phyloP scores from a whole-genome alignment of 2,113 vertebrate species.

The Orycteropus afer region DNA sequence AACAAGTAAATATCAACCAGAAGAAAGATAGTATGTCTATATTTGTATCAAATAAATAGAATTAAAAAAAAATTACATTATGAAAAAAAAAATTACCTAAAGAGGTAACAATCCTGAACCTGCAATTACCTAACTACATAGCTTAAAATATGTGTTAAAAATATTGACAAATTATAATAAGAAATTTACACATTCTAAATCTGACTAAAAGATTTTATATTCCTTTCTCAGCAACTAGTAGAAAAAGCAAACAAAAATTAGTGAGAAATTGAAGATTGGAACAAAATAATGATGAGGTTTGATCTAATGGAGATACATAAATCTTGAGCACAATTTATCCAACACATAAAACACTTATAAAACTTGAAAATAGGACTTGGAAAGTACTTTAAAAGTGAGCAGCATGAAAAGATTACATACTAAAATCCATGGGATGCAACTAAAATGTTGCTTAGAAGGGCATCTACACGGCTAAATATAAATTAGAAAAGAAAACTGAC shows the following conservation, averaged over 20 bases:
- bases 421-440: background rate
- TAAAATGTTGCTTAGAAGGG: background rate
- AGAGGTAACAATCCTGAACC: background rate
- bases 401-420: background rate
- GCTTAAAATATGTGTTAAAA: constrained; percentile 1
- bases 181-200: constrained; percentile 10
- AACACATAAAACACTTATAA: constrained; percentile 5
- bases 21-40: background rate
- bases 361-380: background rate
- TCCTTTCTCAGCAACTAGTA: background rate
- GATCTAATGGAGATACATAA: background rate
- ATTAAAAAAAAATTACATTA: constrained; percentile 36
- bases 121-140: background rate
- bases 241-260: background rate
- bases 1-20: background rate
- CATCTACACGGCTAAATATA: background rate
- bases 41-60: background rate
- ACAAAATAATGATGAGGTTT: background rate
- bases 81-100: background rate
- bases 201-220: background rate
- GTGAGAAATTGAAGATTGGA: background rate
- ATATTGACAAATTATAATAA: constrained; percentile 17
- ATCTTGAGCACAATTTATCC: background rate
- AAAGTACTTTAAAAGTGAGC: constrained; percentile 3
- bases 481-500: background rate